Evolutionary conservation across 2,113 vertebrate species (phyloP).

Genomic region (Athene cunicularia): DNA sequence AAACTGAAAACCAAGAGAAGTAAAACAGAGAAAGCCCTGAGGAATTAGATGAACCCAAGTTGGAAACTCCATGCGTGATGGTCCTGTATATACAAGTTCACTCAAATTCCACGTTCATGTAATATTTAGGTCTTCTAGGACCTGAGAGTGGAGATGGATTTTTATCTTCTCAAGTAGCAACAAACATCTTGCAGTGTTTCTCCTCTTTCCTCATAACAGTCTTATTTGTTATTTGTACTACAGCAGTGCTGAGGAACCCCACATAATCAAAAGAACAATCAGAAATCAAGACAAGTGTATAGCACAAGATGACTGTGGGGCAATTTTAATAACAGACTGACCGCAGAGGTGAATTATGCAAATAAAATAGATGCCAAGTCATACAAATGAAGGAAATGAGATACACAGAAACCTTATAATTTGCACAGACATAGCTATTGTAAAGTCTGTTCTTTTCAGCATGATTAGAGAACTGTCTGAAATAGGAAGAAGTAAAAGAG

Average conservation of each 20-base stretch:
- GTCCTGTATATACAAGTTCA: background rate
- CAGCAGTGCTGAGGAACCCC: background rate
- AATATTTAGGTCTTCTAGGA: background rate
- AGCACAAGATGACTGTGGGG: background rate
- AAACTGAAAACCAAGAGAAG: background rate
- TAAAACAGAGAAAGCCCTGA: background rate
- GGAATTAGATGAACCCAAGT: fast-evolving
- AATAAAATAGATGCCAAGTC: background rate
- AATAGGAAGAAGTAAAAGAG: background rate
- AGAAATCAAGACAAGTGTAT: background rate
- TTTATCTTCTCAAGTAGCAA: background rate
- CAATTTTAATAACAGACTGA: background rate
- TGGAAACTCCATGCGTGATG: background rate
- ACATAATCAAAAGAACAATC: background rate
- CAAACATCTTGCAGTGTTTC: background rate
- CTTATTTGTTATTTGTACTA: background rate
- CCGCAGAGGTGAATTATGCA: background rate
- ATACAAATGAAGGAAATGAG: background rate
- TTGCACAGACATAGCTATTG: background rate
- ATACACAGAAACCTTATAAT: background rate
- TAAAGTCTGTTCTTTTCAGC: background rate
- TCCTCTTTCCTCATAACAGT: background rate
- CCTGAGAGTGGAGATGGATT: background rate
- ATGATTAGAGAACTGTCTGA: background rate
- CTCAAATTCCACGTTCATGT: background rate